Evolutionary conservation across 2,113 vertebrate species (phyloP).

Genomic region (Cololabis saira): DNA sequence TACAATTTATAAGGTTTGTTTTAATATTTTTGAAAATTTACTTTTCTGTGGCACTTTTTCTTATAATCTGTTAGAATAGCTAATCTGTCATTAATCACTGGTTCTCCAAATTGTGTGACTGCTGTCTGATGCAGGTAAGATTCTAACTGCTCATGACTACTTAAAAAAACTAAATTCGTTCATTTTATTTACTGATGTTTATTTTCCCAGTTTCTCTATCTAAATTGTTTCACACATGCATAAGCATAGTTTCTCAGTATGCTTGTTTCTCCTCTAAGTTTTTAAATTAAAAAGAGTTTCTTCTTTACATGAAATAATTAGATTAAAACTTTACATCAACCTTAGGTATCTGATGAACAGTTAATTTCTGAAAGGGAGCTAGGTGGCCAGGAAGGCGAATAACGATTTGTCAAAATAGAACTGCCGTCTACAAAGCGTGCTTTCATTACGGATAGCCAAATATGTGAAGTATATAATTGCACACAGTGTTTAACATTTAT

Average conservation of each 20-base stretch:
- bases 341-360: conserved; percentile 68
- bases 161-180: background rate
- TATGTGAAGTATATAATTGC: conserved; percentile 80
- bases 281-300: conserved; percentile 27
- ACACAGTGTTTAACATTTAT: conserved; percentile 80
- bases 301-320: conserved; percentile 39
- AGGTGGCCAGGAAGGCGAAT: conserved; percentile 73
- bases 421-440: conserved; percentile 66
- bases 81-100: too few species aligned
- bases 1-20: too few species aligned
- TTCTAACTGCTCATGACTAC: background rate
- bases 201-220: too few species aligned
- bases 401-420: conserved; percentile 76
- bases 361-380: conserved; percentile 59
- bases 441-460: conserved; percentile 68
- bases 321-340: conserved; percentile 30
- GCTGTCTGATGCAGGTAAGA: background rate
- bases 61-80: too few species aligned
- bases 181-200: background rate
- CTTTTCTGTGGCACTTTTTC: too few species aligned
- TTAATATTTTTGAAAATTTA: too few species aligned
- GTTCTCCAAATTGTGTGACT: background rate
- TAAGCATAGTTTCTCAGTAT: too few species aligned
- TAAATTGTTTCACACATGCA: too few species aligned
- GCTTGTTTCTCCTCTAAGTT: conserved; percentile 1